Base-by-base conservation (phyloP, 2,888 invertebrate species). In the Salpingus planirostris region DNA sequence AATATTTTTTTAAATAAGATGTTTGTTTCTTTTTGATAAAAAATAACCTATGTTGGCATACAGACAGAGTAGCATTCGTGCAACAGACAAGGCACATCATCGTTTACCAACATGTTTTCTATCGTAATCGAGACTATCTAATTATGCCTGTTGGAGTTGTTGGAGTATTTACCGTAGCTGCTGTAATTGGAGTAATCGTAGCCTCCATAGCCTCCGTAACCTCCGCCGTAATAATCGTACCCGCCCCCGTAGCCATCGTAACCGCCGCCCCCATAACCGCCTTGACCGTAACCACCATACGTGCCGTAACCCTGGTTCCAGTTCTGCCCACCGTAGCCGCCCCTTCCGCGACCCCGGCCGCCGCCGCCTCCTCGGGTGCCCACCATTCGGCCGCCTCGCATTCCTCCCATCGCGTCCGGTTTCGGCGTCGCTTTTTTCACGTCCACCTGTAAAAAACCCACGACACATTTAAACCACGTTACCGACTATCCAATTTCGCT, bases 391-490 rank as follows among this genome's bases (percentile, higher is more conserved):
- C 66, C 60, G 71, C 71, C 43, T 71, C 70, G 52, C 71, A 73
- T 44, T 10, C 43, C 44, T 8, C 49, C 50, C 73, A 78, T 76
- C 41, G 76, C 76, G 50, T 88, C 87, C 2, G 85, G 85, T 65
- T 88, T 90, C 7, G 92, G 91, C 31, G 92, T 91, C 26, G 93
- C 93, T 59, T 90, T 85, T 68, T 93, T 93, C 21, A 95, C 91
- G 66, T 95, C 93, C 36, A 91, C 87, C 82, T 82, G 59, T 33
- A 12, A 21, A 21, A 7, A 21, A 3, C 4, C 3, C 23, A 13
- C n/a, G n/a, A n/a, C n/a, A n/a, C n/a, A n/a, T n/a, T 24, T 6
- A n/a, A n/a, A n/a, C n/a, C n/a, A n/a, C n/a, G n/a, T n/a, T n/a
- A n/a, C n/a, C n/a, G n/a, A n/a, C n/a, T n/a, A n/a, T n/a, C 6